Evolutionary conservation across 2,113 vertebrate species (phyloP).

Genomic region (Rhagologus leucostigma): DNA sequence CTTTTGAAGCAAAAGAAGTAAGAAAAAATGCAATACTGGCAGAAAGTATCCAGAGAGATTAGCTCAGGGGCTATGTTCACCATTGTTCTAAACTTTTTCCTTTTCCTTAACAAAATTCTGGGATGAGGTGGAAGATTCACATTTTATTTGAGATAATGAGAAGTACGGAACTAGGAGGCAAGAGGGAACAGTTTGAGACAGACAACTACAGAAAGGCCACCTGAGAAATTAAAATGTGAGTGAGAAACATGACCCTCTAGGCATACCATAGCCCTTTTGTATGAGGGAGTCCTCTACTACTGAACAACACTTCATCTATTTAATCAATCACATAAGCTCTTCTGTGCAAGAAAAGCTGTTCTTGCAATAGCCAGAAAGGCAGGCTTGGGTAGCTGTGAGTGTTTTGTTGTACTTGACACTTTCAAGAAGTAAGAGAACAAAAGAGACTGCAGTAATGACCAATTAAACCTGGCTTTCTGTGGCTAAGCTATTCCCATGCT

Average conservation of each 20-base stretch:
- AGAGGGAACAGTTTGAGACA: neutral
- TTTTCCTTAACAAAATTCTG: neutral
- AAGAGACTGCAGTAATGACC: neutral
- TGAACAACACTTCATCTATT: neutral
- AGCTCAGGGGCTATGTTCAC: neutral
- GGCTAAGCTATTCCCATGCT: neutral
- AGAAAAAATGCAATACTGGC: neutral
- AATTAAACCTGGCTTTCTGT: slow-evolving; percentile 1
- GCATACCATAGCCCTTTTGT: neutral
- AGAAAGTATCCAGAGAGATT: neutral
- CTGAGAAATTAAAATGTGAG: neutral
- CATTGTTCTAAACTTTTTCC: neutral
- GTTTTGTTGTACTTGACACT: neutral
- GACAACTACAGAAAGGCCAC: neutral
- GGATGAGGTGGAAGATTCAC: neutral
- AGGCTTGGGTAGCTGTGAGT: neutral
- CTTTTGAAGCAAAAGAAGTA: neutral
- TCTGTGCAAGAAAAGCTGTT: neutral
- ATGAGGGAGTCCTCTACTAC: neutral
- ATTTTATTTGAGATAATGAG: neutral
- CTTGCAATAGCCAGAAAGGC: neutral
- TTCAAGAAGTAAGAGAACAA: neutral
- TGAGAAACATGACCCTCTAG: neutral
- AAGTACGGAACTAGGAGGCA: neutral
- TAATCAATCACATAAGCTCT: neutral